These are phyloP conservation scores for Sakesphorus luctuosus DNA, from an alignment of 2,113 vertebrate genomes.

Conservation along the genomic window DNA sequence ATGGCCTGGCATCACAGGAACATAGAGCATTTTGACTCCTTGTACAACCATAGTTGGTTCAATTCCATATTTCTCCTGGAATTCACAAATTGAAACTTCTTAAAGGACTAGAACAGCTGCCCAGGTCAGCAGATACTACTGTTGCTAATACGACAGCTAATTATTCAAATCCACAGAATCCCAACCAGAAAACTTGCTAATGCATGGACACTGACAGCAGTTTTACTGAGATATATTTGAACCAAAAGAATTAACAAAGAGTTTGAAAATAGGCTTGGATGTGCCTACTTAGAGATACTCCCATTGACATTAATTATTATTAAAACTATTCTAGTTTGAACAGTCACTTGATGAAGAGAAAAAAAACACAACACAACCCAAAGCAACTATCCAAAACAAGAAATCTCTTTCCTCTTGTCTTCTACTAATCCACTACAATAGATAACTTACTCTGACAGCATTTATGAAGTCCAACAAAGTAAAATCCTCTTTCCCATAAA, in stretches of 20 bases:
- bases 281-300: neutral
- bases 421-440: neutral
- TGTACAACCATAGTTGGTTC: constrained; percentile 98
- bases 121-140: neutral
- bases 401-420: neutral
- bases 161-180: neutral
- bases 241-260: neutral
- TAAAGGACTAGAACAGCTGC: neutral
- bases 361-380: neutral
- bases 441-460: constrained; percentile 87
- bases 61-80: constrained; percentile 94
- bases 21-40: constrained; percentile 98
- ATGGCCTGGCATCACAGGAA: constrained; percentile 97
- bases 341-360: neutral
- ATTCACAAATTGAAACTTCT: constrained; percentile 20
- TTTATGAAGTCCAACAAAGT: constrained; percentile 96
- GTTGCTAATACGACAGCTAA: neutral
- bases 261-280: neutral
- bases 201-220: neutral
- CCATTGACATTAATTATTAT: neutral
- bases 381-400: neutral
- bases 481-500: constrained; percentile 93
- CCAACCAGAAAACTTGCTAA: neutral
- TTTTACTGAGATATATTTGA: neutral
- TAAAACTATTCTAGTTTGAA: neutral